phyloP scores from a whole-genome alignment of 2,113 vertebrate species.

The Pelecanus crispus region DNA sequence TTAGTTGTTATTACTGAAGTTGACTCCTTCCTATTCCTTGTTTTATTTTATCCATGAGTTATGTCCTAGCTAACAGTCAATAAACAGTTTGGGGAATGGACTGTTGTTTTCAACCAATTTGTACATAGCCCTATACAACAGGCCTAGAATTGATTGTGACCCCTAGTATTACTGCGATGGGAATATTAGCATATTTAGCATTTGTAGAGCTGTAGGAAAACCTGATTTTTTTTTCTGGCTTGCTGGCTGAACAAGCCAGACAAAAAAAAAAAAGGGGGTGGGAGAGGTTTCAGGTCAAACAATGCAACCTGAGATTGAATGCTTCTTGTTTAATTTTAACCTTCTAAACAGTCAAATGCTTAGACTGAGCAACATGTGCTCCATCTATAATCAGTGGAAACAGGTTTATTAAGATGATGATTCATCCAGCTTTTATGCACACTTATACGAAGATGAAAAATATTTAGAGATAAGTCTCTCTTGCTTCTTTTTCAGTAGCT shows the following conservation, averaged over 20 bases:
- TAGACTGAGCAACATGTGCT: background rate
- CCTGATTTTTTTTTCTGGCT: background rate
- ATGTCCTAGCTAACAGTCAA: background rate
- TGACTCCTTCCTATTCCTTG: background rate
- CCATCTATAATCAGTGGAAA: background rate
- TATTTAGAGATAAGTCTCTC: background rate
- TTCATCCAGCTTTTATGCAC: background rate
- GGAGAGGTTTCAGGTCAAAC: background rate
- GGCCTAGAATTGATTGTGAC: background rate
- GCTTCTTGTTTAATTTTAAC: background rate
- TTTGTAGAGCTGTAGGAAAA: background rate
- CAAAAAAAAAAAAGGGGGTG: background rate
- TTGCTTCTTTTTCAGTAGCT: background rate
- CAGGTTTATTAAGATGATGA: background rate
- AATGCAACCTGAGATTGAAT: background rate
- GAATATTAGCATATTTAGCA: background rate
- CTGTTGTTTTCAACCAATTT: background rate
- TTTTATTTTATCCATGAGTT: background rate
- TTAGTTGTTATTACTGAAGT: background rate
- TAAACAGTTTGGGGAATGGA: background rate
- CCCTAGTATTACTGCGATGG: background rate
- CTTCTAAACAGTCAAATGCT: background rate
- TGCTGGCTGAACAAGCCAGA: background rate
- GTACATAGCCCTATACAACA: background rate
- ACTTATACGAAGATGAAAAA: background rate